A percentile compares a stretch with the other conserved stretches of the same genome.
phyloP scores from a whole-genome alignment of 1,140 invertebrate genomes.

The Heterodera carotae region DNA sequence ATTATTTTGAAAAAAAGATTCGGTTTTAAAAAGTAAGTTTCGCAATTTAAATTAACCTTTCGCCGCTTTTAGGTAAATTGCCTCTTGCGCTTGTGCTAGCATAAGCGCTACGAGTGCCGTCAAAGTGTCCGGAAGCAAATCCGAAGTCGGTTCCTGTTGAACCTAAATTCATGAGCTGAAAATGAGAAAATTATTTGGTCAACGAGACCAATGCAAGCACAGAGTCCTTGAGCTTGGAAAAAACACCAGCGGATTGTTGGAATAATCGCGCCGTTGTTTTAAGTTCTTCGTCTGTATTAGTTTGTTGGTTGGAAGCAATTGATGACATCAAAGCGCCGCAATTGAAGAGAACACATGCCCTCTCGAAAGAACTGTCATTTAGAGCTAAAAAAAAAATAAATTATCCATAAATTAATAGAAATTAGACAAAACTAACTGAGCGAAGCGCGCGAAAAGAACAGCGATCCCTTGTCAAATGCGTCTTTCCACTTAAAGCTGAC shows the following conservation, averaged over 20 bases:
- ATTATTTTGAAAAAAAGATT: no score
- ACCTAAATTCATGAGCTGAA: constrained; percentile 25
- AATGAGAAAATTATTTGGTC: not conserved
- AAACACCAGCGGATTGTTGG: constrained; percentile 87
- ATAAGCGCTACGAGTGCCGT: constrained; percentile 81
- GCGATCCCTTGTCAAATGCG: constrained; percentile 86
- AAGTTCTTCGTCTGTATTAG: constrained; percentile 88
- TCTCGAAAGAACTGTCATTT: constrained; percentile 76
- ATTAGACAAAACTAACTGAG: constrained; percentile 71
- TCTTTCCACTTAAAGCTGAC: constrained; percentile 96
- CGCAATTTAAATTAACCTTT: constrained; percentile 71
- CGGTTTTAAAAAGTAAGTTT: no score
- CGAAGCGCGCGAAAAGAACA: constrained; percentile 89
- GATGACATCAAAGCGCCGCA: constrained; percentile 89
- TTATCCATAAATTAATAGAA: no score
- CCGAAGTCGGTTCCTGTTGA: constrained; percentile 85
- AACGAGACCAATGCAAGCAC: constrained; percentile 76
- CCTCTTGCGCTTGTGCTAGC: constrained; percentile 96
- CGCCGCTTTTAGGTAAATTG: constrained; percentile 90
- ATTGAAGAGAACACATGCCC: constrained; percentile 93
- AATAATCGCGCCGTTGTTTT: constrained; percentile 84
- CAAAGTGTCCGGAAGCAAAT: constrained; percentile 88
- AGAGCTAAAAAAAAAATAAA: constrained; percentile 58
- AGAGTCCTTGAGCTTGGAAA: constrained; percentile 81
- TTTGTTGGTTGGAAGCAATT: constrained; percentile 78